Evolutionary conservation across 2,113 vertebrate species (phyloP).

Genomic region (Leptodactylus fuscus): DNA sequence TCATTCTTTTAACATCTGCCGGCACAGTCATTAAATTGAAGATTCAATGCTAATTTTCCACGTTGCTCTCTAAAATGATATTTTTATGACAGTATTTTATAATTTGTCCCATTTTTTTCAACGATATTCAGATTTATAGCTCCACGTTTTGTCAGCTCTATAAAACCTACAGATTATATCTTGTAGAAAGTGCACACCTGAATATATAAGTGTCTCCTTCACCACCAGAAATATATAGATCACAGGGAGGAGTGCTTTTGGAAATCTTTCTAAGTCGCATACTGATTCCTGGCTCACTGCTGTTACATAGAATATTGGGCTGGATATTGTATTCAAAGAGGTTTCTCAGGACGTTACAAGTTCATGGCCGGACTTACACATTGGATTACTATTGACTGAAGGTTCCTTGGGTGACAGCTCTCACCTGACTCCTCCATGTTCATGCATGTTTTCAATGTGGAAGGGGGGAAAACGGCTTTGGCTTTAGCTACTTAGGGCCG

Average conservation of each 20-base stretch:
- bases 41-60: slow-evolving; percentile 56
- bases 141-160: slow-evolving; percentile 32
- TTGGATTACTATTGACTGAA: too few species aligned
- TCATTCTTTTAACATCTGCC: slow-evolving; percentile 56
- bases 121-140: slow-evolving; percentile 44
- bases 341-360: too few species aligned
- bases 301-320: neutral
- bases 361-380: too few species aligned
- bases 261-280: neutral
- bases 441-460: too few species aligned
- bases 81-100: slow-evolving; percentile 54
- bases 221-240: neutral
- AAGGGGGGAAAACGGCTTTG: too few species aligned
- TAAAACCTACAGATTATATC: slow-evolving; percentile 36
- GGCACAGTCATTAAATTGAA: slow-evolving; percentile 46
- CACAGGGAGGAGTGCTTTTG: neutral
- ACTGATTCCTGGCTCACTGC: neutral
- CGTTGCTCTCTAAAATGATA: slow-evolving; percentile 50
- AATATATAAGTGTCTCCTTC: slow-evolving; percentile 40
- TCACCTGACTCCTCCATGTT: too few species aligned
- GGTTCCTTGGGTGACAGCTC: too few species aligned
- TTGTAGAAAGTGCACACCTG: neutral
- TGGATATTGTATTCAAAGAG: too few species aligned
- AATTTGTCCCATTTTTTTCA: slow-evolving; percentile 52
- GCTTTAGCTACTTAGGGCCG: too few species aligned